Base-by-base conservation (phyloP, 2,113 vertebrate species). In the Isichthys henryi region DNA sequence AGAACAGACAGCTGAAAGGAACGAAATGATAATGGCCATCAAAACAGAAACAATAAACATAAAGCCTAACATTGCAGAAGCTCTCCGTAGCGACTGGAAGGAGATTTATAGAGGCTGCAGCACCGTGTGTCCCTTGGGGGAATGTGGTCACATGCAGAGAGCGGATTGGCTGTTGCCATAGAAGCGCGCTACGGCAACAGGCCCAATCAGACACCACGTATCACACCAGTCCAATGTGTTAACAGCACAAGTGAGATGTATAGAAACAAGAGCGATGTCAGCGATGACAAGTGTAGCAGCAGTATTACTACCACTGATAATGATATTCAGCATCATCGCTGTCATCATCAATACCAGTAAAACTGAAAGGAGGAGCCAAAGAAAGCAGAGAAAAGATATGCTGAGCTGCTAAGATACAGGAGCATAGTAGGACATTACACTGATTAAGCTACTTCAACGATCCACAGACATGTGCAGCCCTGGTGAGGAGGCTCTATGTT, bases 141-240 rank as follows among this genome's bases (percentile, higher is more conserved):
- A n/a, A 84, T 84, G 43, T 84, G 82, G 82, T 45, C 82, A 48
- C 82, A 84, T 27, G 82, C 17, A 48, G 45, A 46, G 21, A n/a
- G 9, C 6, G 45, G 43, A 84, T 43, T 43, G 82, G 43, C 82
- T 2, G 82, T 84, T 84, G 82, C 82, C 82, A 84, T 84, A 84
- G 82, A 84, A 84, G 82, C 82, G 45, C 9, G 8, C 82, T 48
- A 84, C 39, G 82, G 82, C 82, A 84, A 84, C 82, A 48, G 82
- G 46, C 45, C 39, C 82, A 84, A 45, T 84, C 82, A 84, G 39
- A 84, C 82, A n/a, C 43, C 8, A 48, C 23, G 23, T 84, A 84
- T 84, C 82, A 84, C 82, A 84, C 45, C 45, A 84, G 45, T 45
- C 82, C 45, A 45, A 84, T 45, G 82, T 48, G 45, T 84, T 84